Evolutionary conservation across 2,113 vertebrate species (phyloP).

Genomic region (Cyprinodon tularosa): DNA sequence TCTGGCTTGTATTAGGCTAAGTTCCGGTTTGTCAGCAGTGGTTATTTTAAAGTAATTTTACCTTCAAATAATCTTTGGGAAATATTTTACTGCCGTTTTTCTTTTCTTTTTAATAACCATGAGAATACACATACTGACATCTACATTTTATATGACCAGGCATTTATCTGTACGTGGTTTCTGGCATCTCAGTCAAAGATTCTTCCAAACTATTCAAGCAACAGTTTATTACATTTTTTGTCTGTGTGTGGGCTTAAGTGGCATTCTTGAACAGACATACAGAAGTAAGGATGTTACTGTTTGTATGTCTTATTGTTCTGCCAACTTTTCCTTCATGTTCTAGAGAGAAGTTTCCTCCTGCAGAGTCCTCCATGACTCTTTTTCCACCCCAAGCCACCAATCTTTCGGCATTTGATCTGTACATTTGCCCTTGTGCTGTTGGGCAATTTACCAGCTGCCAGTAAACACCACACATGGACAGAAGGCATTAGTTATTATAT

Average conservation of each 20-base stretch:
- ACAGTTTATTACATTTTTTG: not conserved
- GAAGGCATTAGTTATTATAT: slow-evolving; percentile 65
- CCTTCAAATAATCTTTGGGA: too few relatives aligned
- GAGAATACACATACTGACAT: too few relatives aligned
- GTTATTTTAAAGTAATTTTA: too few relatives aligned
- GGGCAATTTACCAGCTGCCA: slow-evolving; percentile 65
- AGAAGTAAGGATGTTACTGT: not conserved
- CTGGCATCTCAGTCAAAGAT: too few relatives aligned
- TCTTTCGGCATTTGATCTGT: slow-evolving; percentile 16
- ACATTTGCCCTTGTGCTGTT: slow-evolving; percentile 48
- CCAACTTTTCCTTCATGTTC: not conserved
- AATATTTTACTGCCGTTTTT: too few relatives aligned
- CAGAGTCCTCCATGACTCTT: slow-evolving; percentile 2
- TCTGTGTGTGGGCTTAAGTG: not conserved
- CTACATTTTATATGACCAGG: too few relatives aligned
- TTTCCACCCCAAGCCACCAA: slow-evolving; percentile 5
- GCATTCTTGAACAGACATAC: not conserved
- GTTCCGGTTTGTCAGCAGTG: too few relatives aligned
- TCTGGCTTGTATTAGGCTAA: too few relatives aligned
- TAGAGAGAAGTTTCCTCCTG: slow-evolving; percentile 13
- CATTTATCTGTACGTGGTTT: too few relatives aligned
- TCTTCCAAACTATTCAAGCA: too few relatives aligned
- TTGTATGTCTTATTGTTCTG: not conserved
- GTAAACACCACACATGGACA: slow-evolving; percentile 37
- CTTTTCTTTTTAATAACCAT: too few relatives aligned